A percentile compares a stretch with the other conserved stretches of the same genome.
Evolutionary conservation across 2,888 invertebrate genomes (phyloP).

Genomic region (Lissonota sp.): DNA sequence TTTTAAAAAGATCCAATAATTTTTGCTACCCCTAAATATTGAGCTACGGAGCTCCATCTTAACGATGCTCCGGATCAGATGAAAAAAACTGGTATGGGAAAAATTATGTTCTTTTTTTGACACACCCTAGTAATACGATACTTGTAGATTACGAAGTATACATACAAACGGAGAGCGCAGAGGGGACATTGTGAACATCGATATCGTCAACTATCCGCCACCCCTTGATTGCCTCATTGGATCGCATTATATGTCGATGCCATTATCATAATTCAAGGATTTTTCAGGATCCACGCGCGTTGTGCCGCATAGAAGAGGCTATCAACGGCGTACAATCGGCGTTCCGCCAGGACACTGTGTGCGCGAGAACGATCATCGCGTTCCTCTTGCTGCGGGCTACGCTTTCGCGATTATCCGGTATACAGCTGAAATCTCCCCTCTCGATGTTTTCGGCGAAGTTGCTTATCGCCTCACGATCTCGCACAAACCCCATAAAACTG

Average conservation of each 20-base stretch:
- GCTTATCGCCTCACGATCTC: too few species aligned
- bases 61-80: too few species aligned
- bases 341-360: slow-evolving; percentile 41
- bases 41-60: too few species aligned
- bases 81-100: too few species aligned
- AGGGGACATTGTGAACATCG: slow-evolving; percentile 71
- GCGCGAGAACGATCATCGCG: slow-evolving; percentile 46
- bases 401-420: slow-evolving; percentile 43
- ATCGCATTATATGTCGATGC: slow-evolving; percentile 82
- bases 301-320: slow-evolving; percentile 68
- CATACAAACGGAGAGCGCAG: slow-evolving; percentile 43
- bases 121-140: too few species aligned
- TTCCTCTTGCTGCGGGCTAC: slow-evolving; percentile 50
- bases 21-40: too few species aligned
- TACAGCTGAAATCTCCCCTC: too few species aligned
- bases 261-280: slow-evolving; percentile 83
- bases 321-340: slow-evolving; percentile 56
- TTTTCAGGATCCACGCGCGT: slow-evolving; percentile 74
- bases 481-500: too few species aligned
- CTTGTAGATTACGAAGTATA: not conserved
- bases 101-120: too few species aligned
- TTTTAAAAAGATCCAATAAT: too few species aligned
- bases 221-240: slow-evolving; percentile 83
- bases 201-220: slow-evolving; percentile 77
- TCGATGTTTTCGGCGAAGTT: too few species aligned